Evolutionary conservation across 1,140 invertebrate species (phyloP).

Genomic region (Venustaconcha ellipsiformis): DNA sequence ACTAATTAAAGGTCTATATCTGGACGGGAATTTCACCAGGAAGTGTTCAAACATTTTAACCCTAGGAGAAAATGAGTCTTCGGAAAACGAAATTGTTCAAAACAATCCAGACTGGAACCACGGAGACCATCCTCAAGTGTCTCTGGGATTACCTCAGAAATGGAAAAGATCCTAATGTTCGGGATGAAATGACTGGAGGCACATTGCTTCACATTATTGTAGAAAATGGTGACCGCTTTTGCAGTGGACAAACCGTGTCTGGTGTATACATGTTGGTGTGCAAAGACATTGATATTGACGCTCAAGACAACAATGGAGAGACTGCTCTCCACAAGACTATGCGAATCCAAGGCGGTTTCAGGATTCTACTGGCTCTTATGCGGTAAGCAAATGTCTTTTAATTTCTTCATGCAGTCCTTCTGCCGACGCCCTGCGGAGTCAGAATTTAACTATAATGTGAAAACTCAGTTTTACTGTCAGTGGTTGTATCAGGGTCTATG

Average conservation of each 20-base stretch:
- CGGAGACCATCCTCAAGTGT: constrained; percentile 46
- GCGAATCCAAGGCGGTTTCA: constrained; percentile 52
- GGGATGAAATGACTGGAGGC: constrained; percentile 47
- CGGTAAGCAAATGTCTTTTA: constrained; percentile 36
- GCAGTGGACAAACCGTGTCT: constrained; percentile 49
- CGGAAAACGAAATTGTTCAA: constrained; percentile 52
- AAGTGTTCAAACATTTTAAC: too few relatives aligned
- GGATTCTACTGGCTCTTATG: constrained; percentile 54
- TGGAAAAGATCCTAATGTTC: constrained; percentile 54
- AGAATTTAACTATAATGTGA: too few relatives aligned
- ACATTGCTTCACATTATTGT: constrained; percentile 56
- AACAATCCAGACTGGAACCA: constrained; percentile 43
- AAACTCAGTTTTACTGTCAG: too few relatives aligned
- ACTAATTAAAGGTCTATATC: too few relatives aligned
- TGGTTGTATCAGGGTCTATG: too few relatives aligned
- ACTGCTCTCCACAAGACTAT: constrained; percentile 55
- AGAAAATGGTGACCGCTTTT: constrained; percentile 46
- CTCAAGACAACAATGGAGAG: constrained; percentile 51
- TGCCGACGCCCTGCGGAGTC: too few relatives aligned
- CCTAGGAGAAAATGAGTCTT: constrained; percentile 38
- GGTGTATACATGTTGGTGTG: constrained; percentile 58
- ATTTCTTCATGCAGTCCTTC: too few relatives aligned
- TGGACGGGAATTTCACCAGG: too few relatives aligned
- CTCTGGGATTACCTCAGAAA: constrained; percentile 51
- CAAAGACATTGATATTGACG: constrained; percentile 56